Percentiles rank a stretch among this genome's conserved stretches.
Conservation (phyloP, 2,888 invertebrate species). For the Acrocyrtus sp. region DNA sequence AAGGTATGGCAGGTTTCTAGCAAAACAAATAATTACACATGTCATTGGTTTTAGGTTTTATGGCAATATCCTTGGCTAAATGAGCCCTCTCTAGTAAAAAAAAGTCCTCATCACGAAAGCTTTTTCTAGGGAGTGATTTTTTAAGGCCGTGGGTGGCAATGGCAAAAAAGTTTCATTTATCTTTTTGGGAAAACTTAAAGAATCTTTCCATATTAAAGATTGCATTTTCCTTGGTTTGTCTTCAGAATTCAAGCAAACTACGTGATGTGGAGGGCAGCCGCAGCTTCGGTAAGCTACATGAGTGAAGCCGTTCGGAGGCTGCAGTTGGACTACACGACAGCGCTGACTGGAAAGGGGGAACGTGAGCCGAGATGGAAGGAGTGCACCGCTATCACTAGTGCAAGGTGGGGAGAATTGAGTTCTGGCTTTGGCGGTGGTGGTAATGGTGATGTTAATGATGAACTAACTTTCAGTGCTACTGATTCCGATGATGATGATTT, state of each 20-base stretch:
- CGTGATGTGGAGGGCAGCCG: slow-evolving; percentile 90
- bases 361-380: slow-evolving; percentile 87
- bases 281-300: slow-evolving; percentile 74
- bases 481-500: too few relatives aligned
- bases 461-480: too few relatives aligned
- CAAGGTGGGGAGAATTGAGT: slow-evolving; percentile 53
- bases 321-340: slow-evolving; percentile 83
- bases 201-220: neutral
- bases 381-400: slow-evolving; percentile 58
- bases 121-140: too few relatives aligned
- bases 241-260: slow-evolving; percentile 84
- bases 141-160: too few relatives aligned
- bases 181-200: neutral
- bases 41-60: too few relatives aligned
- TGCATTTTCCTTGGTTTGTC: neutral
- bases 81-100: too few relatives aligned
- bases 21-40: too few relatives aligned
- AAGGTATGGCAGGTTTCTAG: too few relatives aligned
- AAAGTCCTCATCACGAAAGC: too few relatives aligned
- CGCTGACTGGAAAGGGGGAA: slow-evolving; percentile 84
- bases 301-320: slow-evolving; percentile 81
- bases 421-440: slow-evolving; percentile 19
- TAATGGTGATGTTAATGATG: neutral
- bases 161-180: neutral
- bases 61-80: too few relatives aligned